These are phyloP conservation scores for Hozukius guyotensis DNA, from an alignment of 2,797 vertebrate genomes.

Conservation along the genomic window DNA sequence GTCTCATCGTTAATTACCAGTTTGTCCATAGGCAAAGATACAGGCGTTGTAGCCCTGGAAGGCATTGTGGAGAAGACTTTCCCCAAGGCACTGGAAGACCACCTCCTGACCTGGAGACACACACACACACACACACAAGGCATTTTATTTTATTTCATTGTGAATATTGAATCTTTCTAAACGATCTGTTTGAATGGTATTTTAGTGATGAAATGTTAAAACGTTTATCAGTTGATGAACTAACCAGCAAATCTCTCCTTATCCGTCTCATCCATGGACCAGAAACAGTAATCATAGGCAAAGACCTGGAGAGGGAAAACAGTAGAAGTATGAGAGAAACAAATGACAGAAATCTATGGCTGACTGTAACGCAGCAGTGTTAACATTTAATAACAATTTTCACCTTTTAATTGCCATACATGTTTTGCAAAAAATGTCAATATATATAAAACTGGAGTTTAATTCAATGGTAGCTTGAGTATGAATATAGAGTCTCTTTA, in stretches of 20 bases:
- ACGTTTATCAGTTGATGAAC: not conserved
- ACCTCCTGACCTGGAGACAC: slow-evolving; percentile 91
- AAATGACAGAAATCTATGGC: not conserved
- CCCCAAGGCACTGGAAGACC: slow-evolving; percentile 98
- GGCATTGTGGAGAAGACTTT: slow-evolving; percentile 96
- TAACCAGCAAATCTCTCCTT: slow-evolving; percentile 94
- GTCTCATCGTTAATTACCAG: slow-evolving; percentile 81
- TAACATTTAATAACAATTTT: not conserved
- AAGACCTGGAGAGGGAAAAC: slow-evolving; percentile 85
- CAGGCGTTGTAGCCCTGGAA: slow-evolving; percentile 98
- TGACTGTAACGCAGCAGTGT: not conserved
- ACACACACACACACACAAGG: not conserved
- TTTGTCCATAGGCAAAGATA: slow-evolving; percentile 98
- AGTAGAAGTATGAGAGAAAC: not conserved
- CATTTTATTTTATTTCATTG: not conserved
- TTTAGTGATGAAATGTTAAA: not conserved
- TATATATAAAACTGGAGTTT: not conserved
- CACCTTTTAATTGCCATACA: not conserved
- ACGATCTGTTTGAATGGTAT: not conserved
- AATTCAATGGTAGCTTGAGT: not conserved
- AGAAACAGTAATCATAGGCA: slow-evolving; percentile 98
- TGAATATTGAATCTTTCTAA: not conserved
- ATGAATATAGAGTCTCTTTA: not conserved
- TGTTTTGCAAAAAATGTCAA: not conserved
- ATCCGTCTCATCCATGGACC: slow-evolving; percentile 97